Percentiles rank a stretch among this genome's conserved stretches.
phyloP scores from a whole-genome alignment of 2,888 invertebrate species.

The Perizoma flavofasciatum region DNA sequence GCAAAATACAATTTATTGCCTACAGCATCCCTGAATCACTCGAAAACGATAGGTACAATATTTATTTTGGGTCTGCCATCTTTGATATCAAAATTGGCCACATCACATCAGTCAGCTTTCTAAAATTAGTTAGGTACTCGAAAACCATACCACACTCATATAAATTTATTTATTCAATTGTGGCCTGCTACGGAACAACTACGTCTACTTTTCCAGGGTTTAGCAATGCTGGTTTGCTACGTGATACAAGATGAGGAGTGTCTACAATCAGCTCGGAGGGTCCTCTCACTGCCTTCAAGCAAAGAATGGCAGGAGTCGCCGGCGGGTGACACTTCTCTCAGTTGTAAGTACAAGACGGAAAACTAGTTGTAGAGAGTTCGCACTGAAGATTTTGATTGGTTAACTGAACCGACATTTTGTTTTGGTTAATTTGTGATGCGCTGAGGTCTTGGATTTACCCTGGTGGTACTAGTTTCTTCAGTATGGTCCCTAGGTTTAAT shows the following conservation, averaged over 20 bases:
- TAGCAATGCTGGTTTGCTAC: slow-evolving; percentile 84
- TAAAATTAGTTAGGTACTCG: no score
- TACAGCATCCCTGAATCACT: no score
- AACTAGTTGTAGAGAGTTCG: not conserved
- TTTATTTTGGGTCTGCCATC: no score
- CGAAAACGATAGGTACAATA: no score
- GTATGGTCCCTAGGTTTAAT: not conserved
- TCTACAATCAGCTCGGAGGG: slow-evolving; percentile 66
- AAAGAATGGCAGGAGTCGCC: slow-evolving; percentile 80
- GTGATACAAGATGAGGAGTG: slow-evolving; percentile 84
- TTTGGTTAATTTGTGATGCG: not conserved
- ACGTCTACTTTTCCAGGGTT: slow-evolving; percentile 66
- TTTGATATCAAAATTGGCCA: no score
- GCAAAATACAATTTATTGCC: no score
- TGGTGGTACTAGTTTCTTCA: not conserved
- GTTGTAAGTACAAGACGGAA: slow-evolving; percentile 75
- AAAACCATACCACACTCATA: no score
- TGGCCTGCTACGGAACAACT: no score
- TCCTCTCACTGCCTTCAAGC: slow-evolving; percentile 61
- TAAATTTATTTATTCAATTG: no score
- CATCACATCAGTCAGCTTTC: no score
- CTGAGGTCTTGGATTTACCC: not conserved
- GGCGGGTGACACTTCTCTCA: slow-evolving; percentile 84
- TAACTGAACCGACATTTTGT: not conserved
- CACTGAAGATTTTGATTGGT: not conserved